A percentile compares a stretch with the other conserved stretches of the same genome.
Conservation (phyloP, 2,797 vertebrate genomes). For the Enteromius afrohamiltoni region DNA sequence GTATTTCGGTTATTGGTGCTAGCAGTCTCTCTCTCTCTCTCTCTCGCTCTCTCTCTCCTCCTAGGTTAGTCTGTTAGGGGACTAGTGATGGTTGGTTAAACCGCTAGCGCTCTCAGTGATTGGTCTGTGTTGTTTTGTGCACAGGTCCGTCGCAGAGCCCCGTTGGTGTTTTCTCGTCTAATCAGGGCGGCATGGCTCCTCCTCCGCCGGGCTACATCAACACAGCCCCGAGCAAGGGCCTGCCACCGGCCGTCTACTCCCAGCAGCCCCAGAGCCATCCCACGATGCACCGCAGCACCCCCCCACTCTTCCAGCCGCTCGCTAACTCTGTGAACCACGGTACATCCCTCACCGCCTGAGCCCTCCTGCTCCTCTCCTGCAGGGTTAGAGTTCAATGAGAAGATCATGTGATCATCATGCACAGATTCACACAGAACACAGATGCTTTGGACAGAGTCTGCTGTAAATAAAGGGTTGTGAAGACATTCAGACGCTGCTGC, state of each 20-base stretch:
- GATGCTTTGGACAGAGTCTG: too few species aligned
- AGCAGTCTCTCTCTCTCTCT: too few species aligned
- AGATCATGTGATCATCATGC: neutral
- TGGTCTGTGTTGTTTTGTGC: constrained; percentile 27
- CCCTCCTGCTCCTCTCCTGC: too few species aligned
- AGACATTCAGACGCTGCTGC: too few species aligned
- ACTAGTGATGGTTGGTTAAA: neutral
- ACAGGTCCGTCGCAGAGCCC: constrained; percentile 89
- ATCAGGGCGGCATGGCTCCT: constrained; percentile 74
- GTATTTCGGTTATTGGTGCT: too few species aligned
- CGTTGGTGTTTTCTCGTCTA: constrained; percentile 75
- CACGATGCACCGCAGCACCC: constrained; percentile 54
- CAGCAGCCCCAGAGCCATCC: constrained; percentile 69
- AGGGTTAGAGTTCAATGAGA: too few species aligned
- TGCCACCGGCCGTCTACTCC: constrained; percentile 77
- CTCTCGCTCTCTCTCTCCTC: too few species aligned
- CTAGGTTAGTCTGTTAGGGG: neutral
- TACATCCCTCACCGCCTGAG: neutral
- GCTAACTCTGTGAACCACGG: neutral
- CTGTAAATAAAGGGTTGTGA: too few species aligned
- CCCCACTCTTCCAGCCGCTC: constrained; percentile 69
- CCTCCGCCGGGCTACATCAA: constrained; percentile 78
- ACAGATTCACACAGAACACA: too few species aligned
- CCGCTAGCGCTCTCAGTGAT: neutral
- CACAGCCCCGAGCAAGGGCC: constrained; percentile 79